Conservation (phyloP, 2,797 vertebrate genomes). For the Nyctalus aviator region DNA sequence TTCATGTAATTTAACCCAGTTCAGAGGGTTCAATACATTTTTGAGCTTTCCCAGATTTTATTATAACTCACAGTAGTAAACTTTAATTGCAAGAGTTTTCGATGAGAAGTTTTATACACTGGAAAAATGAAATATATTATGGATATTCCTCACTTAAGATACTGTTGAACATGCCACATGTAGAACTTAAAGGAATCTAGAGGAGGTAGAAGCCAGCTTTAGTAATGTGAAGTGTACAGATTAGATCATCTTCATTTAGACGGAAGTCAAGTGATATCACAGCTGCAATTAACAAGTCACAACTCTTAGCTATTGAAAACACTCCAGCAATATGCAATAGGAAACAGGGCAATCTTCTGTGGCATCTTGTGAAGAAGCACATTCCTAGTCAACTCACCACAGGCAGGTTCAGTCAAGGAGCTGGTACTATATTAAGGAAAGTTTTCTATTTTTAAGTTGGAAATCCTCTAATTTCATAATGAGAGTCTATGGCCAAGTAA, state of each 20-base stretch:
- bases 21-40: background rate
- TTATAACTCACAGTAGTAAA: background rate
- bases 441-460: background rate
- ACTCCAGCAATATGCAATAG: background rate
- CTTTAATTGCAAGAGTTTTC: conserved; percentile 35
- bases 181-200: background rate
- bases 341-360: background rate
- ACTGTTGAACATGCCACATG: background rate
- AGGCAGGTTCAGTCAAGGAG: background rate
- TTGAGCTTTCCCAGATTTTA: conserved; percentile 11
- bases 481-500: background rate
- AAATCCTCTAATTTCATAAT: conserved; percentile 8
- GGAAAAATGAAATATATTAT: background rate
- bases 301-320: background rate
- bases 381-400: background rate
- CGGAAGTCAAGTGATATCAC: background rate
- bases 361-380: background rate
- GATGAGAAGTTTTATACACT: conserved; percentile 3
- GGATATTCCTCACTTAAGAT: background rate
- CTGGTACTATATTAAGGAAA: background rate
- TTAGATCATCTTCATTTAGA: conserved; percentile 41
- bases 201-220: background rate
- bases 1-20: conserved; percentile 14
- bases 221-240: background rate
- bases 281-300: background rate